Evolutionary conservation across 2,888 invertebrate genomes (phyloP).

Genomic region (Tinea pellionella): DNA sequence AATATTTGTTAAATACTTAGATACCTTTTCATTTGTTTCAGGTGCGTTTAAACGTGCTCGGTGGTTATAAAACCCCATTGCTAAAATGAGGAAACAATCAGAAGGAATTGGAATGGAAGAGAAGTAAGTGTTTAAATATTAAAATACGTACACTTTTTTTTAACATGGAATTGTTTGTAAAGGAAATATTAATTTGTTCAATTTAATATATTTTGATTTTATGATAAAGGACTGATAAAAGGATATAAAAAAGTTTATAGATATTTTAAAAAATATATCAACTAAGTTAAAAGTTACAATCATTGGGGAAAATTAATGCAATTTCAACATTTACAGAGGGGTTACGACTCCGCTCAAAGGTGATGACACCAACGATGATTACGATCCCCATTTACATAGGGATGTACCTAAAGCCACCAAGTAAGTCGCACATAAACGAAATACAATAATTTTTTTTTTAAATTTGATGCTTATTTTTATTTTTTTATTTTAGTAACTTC

Average conservation of each 20-base stretch:
- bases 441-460: not conserved
- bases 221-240: too few species aligned
- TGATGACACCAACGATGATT: slow-evolving; percentile 44
- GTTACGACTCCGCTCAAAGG: not conserved
- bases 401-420: slow-evolving; percentile 75
- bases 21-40: not conserved
- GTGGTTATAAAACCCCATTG: not conserved
- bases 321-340: not conserved
- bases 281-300: too few species aligned
- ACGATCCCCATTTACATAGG: slow-evolving; percentile 74
- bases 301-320: too few species aligned
- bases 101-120: not conserved
- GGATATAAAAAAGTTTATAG: too few species aligned
- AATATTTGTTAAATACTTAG: too few species aligned
- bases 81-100: not conserved
- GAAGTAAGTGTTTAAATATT: not conserved
- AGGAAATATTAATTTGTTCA: too few species aligned
- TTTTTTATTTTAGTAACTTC: slow-evolving; percentile 70
- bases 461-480: not conserved
- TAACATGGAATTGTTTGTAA: too few species aligned
- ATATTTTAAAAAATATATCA: too few species aligned
- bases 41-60: not conserved
- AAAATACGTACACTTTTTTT: too few species aligned
- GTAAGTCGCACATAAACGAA: slow-evolving; percentile 54
- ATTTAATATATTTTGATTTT: too few species aligned